phyloP scores from a whole-genome alignment of 1,140 invertebrate species.

The Zaprionus kolodkinae region DNA sequence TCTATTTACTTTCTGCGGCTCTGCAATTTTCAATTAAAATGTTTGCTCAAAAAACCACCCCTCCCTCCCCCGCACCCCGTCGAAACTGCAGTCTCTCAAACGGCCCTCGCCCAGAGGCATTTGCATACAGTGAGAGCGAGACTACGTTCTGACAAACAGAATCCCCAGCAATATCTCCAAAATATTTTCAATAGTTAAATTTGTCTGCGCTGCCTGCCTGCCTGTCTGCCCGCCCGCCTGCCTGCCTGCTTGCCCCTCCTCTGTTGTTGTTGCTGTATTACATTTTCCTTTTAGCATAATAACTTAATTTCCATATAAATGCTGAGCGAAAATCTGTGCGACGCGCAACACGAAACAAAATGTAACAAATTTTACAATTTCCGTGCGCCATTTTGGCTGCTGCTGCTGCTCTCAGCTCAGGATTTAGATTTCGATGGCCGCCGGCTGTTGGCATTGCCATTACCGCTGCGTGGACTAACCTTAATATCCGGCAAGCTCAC shows the following conservation, averaged over 20 bases:
- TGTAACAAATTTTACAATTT: slow-evolving; percentile 78
- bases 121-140: slow-evolving; percentile 38
- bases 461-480: slow-evolving; percentile 72
- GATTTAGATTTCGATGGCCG: slow-evolving; percentile 49
- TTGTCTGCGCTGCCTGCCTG: not conserved
- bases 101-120: slow-evolving; percentile 9
- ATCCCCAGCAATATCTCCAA: not conserved
- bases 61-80: too few relatives aligned
- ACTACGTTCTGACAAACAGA: not conserved
- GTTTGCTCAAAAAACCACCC: slow-evolving; percentile 51
- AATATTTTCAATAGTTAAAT: slow-evolving; percentile 19
- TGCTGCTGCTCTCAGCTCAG: slow-evolving; percentile 15
- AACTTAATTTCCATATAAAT: slow-evolving; percentile 46
- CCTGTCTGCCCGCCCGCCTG: too few relatives aligned
- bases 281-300: slow-evolving; percentile 41
- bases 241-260: too few relatives aligned
- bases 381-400: slow-evolving; percentile 56
- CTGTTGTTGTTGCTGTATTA: slow-evolving; percentile 11
- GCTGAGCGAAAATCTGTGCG: slow-evolving; percentile 41
- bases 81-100: not conserved
- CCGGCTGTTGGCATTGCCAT: slow-evolving; percentile 74
- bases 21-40: slow-evolving; percentile 80
- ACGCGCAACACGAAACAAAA: slow-evolving; percentile 50
- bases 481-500: slow-evolving; percentile 65
- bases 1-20: slow-evolving; percentile 74